Base-by-base conservation (phyloP, 2,888 invertebrate species). In the Drosophila anomelani region DNA sequence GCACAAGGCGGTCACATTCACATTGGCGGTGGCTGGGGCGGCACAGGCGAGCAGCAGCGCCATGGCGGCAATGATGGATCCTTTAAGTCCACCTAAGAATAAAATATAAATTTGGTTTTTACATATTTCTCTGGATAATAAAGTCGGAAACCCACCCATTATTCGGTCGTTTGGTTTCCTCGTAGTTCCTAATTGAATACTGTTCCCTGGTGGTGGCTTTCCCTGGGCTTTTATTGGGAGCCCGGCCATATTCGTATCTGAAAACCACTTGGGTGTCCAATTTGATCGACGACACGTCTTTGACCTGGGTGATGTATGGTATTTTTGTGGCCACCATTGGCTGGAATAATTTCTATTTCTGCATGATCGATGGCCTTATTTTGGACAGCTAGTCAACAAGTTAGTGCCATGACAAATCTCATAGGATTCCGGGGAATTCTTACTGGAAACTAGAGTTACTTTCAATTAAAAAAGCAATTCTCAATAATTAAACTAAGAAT, bases 1-100 rank as follows among this genome's bases (percentile, higher is more conserved):
- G 34, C 89, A 89, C 7, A 89, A 47, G 32, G 81, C 60, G 43
- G 54, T 78, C 71, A 80, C 71, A 39, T 81, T 79, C 9, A 85
- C 17, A 13, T 55, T 39, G 32, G 67, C 55, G 5, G 41, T 20
- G 3, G 73, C 61, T 10, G 58, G 57, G 29, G 53, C 60, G 32
- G 29, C 46, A 36, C 61, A 77, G 38, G 59, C 41, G 46, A 77
- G 23, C 10, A 75, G 51, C 56, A 75, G 72, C 49, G 63, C 77
- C 49, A 73, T 12, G 6, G 46, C 77, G 13, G 59, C 55, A 15
- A 77, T 12, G 9, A 57, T 47, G 29, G 39, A 26, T 69, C 53
- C 59, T 47, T 73, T 72, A 6, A 17, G 34, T 56, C 57, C 60
- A 69, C 60, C 77, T 77, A n/a, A 3, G 1, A 29, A 20, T 20